Evolutionary conservation across 2,888 invertebrate genomes (phyloP), one percentile per base, ranked within the genome.

Genomic region (Autographa pulchrina): DNA sequence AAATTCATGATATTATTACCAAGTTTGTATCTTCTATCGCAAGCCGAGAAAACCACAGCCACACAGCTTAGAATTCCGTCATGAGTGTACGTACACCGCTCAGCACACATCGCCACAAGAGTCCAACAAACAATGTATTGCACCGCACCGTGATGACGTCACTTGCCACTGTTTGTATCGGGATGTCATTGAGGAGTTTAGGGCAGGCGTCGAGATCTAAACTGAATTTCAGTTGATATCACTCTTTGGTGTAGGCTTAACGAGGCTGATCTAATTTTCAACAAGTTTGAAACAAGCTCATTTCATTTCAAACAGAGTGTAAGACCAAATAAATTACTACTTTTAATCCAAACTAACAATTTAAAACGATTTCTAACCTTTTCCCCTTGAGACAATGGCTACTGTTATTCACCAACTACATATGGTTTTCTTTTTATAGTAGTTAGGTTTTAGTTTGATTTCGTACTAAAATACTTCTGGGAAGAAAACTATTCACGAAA

Each of bases 91-190:
- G 18, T 0, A 18, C 78, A 78, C 66, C 52, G 62, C 32, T 31
- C 78, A 80, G 64, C 52, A 52, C 32, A 41, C 41, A 32, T 59
- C 48, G 58, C 65, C 73, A 78, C 77, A 64, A 80, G 78, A 80
- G 77, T 72, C 72, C 58, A 63, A 66, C 81, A 77, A 80, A 80
- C 63, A 76, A 16, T 64, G 61, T 67, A 65, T 68, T 31, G 41
- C 20, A 65, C 52, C 52, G 25, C 54, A 20, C 43, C 64, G 43
- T 13, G 38, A 77, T 80, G 78, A 78, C 59, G 66, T 78, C 65
- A 80, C 77, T 68, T 66, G 68, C 81, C 54, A 11, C 60, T 68
- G 61, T 72, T 72, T 68, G 38, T 80, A 68, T 31, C 62, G 16
- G 41, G 35, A 13, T 64, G 61, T 77, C 77, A 78, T 77, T 80